These are phyloP conservation scores for Pterostichus madidus DNA, from an alignment of 2,888 invertebrate species.

Conservation along the genomic window DNA sequence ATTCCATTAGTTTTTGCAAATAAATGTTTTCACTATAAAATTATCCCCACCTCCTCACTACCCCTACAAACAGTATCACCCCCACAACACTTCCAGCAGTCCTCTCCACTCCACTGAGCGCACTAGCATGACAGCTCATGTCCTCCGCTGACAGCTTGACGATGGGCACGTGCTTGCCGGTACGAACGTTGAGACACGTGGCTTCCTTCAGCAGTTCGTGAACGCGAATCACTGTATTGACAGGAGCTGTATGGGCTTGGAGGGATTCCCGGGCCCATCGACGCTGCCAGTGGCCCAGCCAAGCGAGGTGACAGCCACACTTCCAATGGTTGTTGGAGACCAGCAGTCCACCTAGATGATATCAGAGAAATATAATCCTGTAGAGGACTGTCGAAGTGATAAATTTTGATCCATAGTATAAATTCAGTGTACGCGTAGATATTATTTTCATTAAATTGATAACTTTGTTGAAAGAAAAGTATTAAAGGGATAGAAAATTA, in stretches of 20 bases:
- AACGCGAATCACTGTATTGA: slow-evolving; percentile 76
- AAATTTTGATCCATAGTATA: no score
- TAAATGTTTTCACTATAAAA: neutral
- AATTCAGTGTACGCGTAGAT: no score
- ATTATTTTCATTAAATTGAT: no score
- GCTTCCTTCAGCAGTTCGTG: slow-evolving; percentile 82
- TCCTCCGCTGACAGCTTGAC: slow-evolving; percentile 88
- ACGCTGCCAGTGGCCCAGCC: slow-evolving; percentile 93
- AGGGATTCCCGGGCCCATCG: slow-evolving; percentile 93
- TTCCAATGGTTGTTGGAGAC: slow-evolving; percentile 91
- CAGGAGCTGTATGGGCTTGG: slow-evolving; percentile 83
- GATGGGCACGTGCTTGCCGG: slow-evolving; percentile 83
- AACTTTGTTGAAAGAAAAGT: no score
- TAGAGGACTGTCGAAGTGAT: no score
- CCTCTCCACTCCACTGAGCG: slow-evolving; percentile 81
- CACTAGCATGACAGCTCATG: slow-evolving; percentile 91
- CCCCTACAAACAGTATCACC: neutral
- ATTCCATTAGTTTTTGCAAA: neutral
- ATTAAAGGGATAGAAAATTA: no score
- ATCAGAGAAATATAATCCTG: slow-evolving; percentile 16
- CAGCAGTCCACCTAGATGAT: slow-evolving; percentile 86
- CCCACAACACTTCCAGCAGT: neutral
- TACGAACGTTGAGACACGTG: slow-evolving; percentile 84
- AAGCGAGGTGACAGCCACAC: slow-evolving; percentile 93
- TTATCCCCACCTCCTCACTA: neutral